A percentile compares a stretch with the other conserved stretches of the same genome.
These are phyloP conservation scores for Sebastes minor DNA, from an alignment of 2,797 vertebrate species.

Conservation along the genomic window DNA sequence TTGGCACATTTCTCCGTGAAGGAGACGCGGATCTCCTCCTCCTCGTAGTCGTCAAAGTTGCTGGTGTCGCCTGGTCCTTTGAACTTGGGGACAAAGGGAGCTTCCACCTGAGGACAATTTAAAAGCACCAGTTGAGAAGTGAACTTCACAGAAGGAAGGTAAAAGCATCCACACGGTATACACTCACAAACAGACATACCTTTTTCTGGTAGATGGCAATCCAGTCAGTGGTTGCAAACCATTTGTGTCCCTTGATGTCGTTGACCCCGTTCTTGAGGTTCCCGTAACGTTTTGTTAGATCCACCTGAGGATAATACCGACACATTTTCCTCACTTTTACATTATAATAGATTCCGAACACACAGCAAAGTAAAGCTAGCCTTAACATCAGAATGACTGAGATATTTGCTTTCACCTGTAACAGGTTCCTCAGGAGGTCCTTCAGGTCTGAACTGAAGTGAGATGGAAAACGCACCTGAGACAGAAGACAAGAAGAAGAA, in stretches of 20 bases:
- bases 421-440: slow-evolving; percentile 95
- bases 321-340: background rate
- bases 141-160: background rate
- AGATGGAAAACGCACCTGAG: slow-evolving; percentile 95
- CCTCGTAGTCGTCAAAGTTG: slow-evolving; percentile 95
- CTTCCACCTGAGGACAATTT: slow-evolving; percentile 81
- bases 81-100: slow-evolving; percentile 93
- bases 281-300: slow-evolving; percentile 95
- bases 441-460: slow-evolving; percentile 99
- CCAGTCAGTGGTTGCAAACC: slow-evolving; percentile 98
- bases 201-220: slow-evolving; percentile 98
- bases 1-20: slow-evolving; percentile 93
- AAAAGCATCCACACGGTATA: background rate
- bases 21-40: slow-evolving; percentile 92
- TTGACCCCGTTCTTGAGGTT: slow-evolving; percentile 98
- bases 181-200: slow-evolving; percentile 67
- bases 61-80: slow-evolving; percentile 94
- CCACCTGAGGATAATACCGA: slow-evolving; percentile 76
- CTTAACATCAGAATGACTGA: background rate
- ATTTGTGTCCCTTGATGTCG: slow-evolving; percentile 98
- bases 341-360: background rate
- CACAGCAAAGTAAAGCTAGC: background rate
- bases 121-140: background rate
- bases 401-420: slow-evolving; percentile 79
- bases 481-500: slow-evolving; percentile 2